These are phyloP conservation scores for Portevinia maculata DNA, from an alignment of 2,888 invertebrate genomes.

Conservation along the genomic window DNA sequence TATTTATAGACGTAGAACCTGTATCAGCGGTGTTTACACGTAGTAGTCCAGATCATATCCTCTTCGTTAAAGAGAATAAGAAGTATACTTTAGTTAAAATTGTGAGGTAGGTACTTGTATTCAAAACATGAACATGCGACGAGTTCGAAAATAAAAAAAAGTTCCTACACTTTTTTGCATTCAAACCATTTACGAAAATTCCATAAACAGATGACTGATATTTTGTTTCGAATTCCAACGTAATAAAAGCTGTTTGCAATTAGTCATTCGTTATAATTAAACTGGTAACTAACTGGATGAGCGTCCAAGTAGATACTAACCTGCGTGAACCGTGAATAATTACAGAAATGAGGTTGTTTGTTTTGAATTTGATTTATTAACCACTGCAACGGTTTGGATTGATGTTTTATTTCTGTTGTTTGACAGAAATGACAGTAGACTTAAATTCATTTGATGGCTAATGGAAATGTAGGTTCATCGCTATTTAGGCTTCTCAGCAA, in stretches of 20 bases:
- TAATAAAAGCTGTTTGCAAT: conserved; percentile 17
- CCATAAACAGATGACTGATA: background rate
- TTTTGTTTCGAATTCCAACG: background rate
- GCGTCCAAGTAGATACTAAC: background rate
- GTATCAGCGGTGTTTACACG: too few relatives aligned
- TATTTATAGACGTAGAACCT: too few relatives aligned
- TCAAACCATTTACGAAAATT: background rate
- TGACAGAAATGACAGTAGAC: background rate
- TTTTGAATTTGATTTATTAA: background rate
- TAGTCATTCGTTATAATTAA: conserved; percentile 25
- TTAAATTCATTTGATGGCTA: too few relatives aligned
- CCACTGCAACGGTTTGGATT: background rate
- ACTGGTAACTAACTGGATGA: conserved; percentile 27
- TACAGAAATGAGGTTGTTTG: background rate
- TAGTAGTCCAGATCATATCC: too few relatives aligned
- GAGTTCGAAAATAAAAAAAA: too few relatives aligned
- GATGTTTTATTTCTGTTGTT: background rate
- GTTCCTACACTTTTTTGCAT: too few relatives aligned
- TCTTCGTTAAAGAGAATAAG: too few relatives aligned
- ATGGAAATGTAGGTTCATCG: too few relatives aligned
- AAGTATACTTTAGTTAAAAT: too few relatives aligned
- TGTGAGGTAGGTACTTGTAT: too few relatives aligned
- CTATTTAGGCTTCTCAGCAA: too few relatives aligned
- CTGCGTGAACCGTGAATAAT: background rate
- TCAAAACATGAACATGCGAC: too few relatives aligned